Evolutionary conservation across 2,113 vertebrate species (phyloP).

Genomic region (Calyptomena viridis): DNA sequence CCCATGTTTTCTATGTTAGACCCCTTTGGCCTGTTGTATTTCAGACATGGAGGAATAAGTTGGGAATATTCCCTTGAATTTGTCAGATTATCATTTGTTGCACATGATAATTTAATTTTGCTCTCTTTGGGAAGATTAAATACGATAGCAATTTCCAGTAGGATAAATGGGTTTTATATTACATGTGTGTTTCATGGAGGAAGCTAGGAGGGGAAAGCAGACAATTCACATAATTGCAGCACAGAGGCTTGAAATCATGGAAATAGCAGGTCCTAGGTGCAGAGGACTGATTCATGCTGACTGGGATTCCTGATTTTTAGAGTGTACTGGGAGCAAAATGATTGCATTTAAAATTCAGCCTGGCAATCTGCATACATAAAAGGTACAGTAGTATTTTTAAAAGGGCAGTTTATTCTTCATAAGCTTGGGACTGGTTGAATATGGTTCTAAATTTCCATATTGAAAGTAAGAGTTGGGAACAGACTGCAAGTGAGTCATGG

Average conservation of each 20-base stretch:
- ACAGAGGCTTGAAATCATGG: not conserved
- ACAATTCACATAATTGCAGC: not conserved
- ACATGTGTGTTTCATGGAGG: not conserved
- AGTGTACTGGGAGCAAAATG: constrained; percentile 15
- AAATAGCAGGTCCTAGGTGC: not conserved
- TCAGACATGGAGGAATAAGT: not conserved
- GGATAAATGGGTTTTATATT: constrained; percentile 1
- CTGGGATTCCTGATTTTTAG: not conserved
- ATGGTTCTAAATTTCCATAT: not conserved
- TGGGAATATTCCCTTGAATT: not conserved
- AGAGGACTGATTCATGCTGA: constrained; percentile 3
- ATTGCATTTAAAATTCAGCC: constrained; percentile 59
- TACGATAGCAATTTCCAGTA: not conserved
- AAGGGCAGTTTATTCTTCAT: not conserved
- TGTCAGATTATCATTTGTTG: not conserved
- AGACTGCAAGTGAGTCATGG: not conserved
- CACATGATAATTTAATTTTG: constrained; percentile 24
- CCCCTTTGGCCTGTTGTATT: not conserved
- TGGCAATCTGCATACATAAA: constrained; percentile 48
- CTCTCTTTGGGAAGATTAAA: constrained; percentile 43
- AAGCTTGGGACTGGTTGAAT: not conserved
- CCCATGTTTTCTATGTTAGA: not conserved
- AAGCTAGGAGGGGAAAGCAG: not conserved
- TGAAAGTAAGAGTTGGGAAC: not conserved
- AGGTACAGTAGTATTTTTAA: not conserved